Evolutionary conservation across 1,140 invertebrate genomes (phyloP), one percentile per base, ranked within the genome.

Genomic region (Pollicipes pollicipes): DNA sequence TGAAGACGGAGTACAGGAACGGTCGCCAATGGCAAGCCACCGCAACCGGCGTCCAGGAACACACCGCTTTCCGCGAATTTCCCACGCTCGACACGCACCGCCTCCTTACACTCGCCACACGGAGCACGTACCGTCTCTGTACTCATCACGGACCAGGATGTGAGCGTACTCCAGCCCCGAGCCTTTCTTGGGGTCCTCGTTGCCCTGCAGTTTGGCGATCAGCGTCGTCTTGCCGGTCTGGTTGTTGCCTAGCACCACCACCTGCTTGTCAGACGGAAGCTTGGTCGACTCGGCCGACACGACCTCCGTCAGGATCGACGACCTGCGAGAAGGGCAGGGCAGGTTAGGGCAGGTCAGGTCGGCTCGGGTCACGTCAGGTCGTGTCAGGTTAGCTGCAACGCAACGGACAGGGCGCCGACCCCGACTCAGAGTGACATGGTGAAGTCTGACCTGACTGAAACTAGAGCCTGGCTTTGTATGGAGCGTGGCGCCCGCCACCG

Each of bases 161-260:
- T 97, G 98, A 71, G 95, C 93, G 82, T 98, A 99, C 83, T 99
- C 97, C 73, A 99, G 83, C 13, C 95, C 96, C 66, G 93, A 93
- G 64, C 95, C 96, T 83, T 97, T 97, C 80, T 94, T 97, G 3
- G 94, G 93, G 81, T 97, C 92, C 77, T 97, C 94, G 68, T 93
- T 89, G 70, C 94, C 92, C 73, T 85, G 83, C 64, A 87, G 78
- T 74, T 84, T 85, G 3, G 94, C 93, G 78, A 99, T 90, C 72
- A 99, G 84, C 69, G 95, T 98, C 31, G 95, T 98, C 83, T 99
- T 99, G 26, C 97, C 97, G 76, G 90, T 92, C 82, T 95, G 91
- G 83, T 93, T 93, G 79, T 97, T 93, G 76, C 95, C 89, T 88
- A 75, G 37, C 78, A 79, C 73, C 28, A 68, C 72, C 32, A 70